phyloP scores from a whole-genome alignment of 2,888 invertebrate species.

The Amaurobius ferox region DNA sequence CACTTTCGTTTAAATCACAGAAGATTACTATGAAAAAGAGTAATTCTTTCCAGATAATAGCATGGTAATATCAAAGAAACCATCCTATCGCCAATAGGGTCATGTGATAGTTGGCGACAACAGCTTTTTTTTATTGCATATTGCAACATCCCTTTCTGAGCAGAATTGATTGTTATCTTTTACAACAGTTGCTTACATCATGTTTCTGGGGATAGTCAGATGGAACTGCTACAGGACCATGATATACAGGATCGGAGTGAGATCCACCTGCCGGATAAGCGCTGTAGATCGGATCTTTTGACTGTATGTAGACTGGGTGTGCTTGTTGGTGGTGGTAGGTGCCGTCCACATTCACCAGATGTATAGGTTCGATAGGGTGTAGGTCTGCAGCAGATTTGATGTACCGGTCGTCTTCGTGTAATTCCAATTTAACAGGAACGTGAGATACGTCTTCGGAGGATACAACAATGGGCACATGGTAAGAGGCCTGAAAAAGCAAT shows the following conservation, averaged over 20 bases:
- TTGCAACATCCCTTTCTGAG: no score
- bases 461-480: slow-evolving; percentile 47
- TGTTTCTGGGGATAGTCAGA: slow-evolving; percentile 27
- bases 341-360: slow-evolving; percentile 23
- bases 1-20: no score
- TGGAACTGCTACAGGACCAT: slow-evolving; percentile 53
- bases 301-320: slow-evolving; percentile 1
- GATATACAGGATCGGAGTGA: slow-evolving; percentile 29
- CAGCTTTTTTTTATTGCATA: no score
- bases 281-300: background rate
- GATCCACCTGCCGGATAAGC: background rate
- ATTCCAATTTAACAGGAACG: slow-evolving; percentile 46
- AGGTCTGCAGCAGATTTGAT: slow-evolving; percentile 28
- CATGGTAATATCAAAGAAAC: no score
- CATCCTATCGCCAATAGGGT: no score
- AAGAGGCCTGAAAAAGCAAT: slow-evolving; percentile 40
- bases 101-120: no score
- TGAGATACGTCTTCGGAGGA: slow-evolving; percentile 20
- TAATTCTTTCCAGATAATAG: no score
- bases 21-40: no score
- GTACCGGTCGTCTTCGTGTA: slow-evolving; percentile 46
- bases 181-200: no score
- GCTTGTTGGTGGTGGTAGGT: slow-evolving; percentile 9
- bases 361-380: slow-evolving; percentile 48
- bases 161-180: no score